Evolutionary conservation across 1,140 invertebrate species (phyloP), one percentile per base, ranked within the genome.

Genomic region (Temnothorax curvispinosus): DNA sequence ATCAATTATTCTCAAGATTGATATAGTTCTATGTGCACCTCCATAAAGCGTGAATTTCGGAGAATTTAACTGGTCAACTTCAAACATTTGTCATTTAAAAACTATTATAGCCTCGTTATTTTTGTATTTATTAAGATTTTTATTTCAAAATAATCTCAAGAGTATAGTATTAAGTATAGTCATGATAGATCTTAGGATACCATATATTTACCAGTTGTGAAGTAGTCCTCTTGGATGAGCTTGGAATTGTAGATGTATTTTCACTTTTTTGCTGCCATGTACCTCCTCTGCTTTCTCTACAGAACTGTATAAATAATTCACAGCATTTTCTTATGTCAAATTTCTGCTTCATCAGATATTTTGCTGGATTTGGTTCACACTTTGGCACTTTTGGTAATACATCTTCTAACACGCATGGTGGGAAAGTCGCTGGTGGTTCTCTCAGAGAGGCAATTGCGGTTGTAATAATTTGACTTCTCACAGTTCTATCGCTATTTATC

Each of bases 321-420:
- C 94, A 95, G 60, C 93, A 92, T 76, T 89, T 92, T 82, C 91
- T 93, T 65, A 95, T 80, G 78, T 95, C 92, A 85, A 95, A 94
- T 85, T 92, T 93, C 64, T 94, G 91, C n/a, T 92, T 88, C 62
- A 95, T 82, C 44, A 94, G 91, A 78, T 92, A 90, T 80, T 92
- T 93, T 21, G 93, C 91, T n/a, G 91, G 80, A 72, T 92, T 91
- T 91, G 87, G 88, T 88, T 92, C 87, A 71, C 41, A 87, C 78
- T 93, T 94, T 92, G 93, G 93, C 92, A 94, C 93, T 93, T 93
- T 93, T 65, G 93, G 93, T 87, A 94, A 88, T 88, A 94, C 93
- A 86, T 90, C 88, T 86, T 92, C 89, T 75, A 91, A 88, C 50
- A 90, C 56, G 69, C 80, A 90, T n/a, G 87, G 74, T 77, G 92